Base-by-base conservation (phyloP, 92 coral and sea anemone genomes). In the Micromussa lordhowensis region DNA sequence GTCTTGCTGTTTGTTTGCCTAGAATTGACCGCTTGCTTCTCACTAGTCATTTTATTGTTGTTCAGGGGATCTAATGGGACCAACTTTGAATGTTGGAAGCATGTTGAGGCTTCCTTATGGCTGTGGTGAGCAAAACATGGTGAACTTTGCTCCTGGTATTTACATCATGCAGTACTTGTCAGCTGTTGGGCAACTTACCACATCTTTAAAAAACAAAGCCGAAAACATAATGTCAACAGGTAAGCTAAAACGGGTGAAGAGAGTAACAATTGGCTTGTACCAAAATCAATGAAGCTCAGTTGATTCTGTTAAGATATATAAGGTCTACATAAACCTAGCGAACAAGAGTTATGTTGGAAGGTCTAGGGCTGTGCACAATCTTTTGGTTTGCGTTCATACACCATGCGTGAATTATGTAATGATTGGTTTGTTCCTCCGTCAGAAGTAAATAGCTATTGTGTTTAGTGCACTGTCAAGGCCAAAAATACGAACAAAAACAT, bases 71-170 rank as follows among this genome's bases (percentile, higher is more conserved):
- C 68, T 96, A 19, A 96, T 96, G 99, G 99, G 99, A 9, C 99
- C 99, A 28, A 91, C 98, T 19, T 84, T 96, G 75, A 93, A 93
- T 35, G 84, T 95, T 70, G 98, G 91, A n/a, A 90, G 84, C 31
- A 78, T 96, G 30, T 91, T 96, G 19, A 90, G 94, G 78, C 86
- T 96, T 73, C 99, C 99, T 8, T 88, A 89, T 29, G 99, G 99
- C 8, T 96, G 99, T 83, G 99, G 99, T 9, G 99, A 96, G 82
- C 99, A 96, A 85, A 96, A 96, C 90, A 96, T 96, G 99, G 96
- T 96, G 16, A 96, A 94, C 88, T 96, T 96, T 90, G 99, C 99
- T 21, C 99, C 99, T 9, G 92, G 96, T 75, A 96, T 96, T 82
- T 96, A 92, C 90, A 90, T 95, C 87, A 95, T 95, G 99, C 94